These are phyloP conservation scores for Nomada lathburiana DNA, from an alignment of 2,888 invertebrate genomes.

Conservation along the genomic window DNA sequence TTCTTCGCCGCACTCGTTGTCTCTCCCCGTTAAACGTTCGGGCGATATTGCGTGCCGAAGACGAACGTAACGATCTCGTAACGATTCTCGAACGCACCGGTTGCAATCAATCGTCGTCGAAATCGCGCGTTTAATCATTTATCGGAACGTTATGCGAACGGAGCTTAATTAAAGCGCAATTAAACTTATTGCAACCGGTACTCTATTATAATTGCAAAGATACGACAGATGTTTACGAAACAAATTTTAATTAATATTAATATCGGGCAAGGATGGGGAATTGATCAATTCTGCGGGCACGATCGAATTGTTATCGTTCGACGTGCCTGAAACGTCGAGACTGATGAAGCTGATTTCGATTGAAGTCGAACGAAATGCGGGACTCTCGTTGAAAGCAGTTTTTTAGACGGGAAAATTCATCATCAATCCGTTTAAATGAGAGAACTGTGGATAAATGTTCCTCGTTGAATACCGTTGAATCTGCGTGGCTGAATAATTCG, in stretches of 20 bases:
- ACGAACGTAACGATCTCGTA: not conserved
- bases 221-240: too few relatives aligned
- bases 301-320: not conserved
- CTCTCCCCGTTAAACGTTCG: not conserved
- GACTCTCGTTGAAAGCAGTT: not conserved
- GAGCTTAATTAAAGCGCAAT: too few relatives aligned
- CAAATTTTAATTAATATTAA: too few relatives aligned
- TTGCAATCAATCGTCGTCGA: not conserved
- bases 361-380: not conserved
- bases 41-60: not conserved
- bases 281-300: not conserved
- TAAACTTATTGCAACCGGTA: too few relatives aligned
- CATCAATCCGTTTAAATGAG: not conserved
- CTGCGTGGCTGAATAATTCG: not conserved
- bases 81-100: not conserved
- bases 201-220: too few relatives aligned
- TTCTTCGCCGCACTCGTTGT: not conserved
- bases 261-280: too few relatives aligned
- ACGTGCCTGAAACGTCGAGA: not conserved
- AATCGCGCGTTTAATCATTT: too few relatives aligned
- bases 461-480: not conserved
- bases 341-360: not conserved
- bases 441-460: not conserved
- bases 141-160: not conserved
- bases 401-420: not conserved